phyloP scores from a whole-genome alignment of 2,888 invertebrate genomes.

The Anorthoa munda region DNA sequence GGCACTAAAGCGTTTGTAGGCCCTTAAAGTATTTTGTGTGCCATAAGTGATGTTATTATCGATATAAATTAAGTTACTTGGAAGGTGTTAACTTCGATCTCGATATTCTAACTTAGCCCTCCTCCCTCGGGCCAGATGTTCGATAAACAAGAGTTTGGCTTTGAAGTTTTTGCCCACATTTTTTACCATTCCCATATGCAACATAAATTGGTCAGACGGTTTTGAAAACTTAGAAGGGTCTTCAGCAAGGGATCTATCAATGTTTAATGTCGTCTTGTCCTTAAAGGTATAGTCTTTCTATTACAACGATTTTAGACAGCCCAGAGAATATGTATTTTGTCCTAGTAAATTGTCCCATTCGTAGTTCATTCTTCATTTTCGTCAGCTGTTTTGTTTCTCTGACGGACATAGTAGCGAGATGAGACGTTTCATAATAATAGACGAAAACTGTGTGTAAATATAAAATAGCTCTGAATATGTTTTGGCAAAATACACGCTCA shows the following conservation, averaged over 20 bases:
- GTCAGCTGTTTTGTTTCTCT: constrained; percentile 51
- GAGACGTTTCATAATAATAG: constrained; percentile 63
- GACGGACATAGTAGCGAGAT: constrained; percentile 38
- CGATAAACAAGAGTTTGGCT: constrained; percentile 60
- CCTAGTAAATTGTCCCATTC: constrained; percentile 4
- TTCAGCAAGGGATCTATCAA: constrained; percentile 53
- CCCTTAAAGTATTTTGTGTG: constrained; percentile 25
- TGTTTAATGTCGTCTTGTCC: constrained; percentile 34
- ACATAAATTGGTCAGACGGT: constrained; percentile 52
- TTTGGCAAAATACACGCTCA: constrained; percentile 61
- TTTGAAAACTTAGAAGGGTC: constrained; percentile 32
- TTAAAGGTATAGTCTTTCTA: neutral
- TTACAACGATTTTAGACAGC: neutral
- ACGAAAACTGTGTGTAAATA: constrained; percentile 59
- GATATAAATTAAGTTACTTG: constrained; percentile 46
- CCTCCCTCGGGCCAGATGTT: constrained; percentile 68
- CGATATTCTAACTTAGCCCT: constrained; percentile 39
- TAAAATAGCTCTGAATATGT: constrained; percentile 59
- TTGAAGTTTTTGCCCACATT: constrained; percentile 68
- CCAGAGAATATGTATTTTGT: neutral
- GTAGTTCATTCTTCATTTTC: constrained; percentile 46
- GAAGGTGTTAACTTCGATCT: constrained; percentile 40
- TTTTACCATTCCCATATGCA: constrained; percentile 63
- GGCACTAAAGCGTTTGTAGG: too few relatives aligned
- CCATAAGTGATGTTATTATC: constrained; percentile 41